Evolutionary conservation across 2,888 invertebrate genomes (phyloP).

Genomic region (Pomacea canaliculata): DNA sequence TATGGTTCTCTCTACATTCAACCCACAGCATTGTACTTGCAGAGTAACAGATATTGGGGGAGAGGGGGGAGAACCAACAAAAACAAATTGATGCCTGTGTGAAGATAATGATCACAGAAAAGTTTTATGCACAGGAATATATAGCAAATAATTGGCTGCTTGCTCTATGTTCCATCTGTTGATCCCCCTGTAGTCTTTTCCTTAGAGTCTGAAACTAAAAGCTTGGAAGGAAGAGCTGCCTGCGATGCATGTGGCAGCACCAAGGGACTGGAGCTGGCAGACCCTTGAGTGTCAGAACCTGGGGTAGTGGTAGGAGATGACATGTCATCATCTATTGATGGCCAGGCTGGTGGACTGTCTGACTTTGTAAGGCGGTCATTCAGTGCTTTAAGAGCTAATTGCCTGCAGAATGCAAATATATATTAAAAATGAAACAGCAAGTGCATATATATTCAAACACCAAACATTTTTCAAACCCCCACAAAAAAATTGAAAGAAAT

Average conservation of each 20-base stretch:
- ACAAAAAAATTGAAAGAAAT: not conserved
- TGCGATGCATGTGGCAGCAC: not conserved
- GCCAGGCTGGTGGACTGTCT: slow-evolving; percentile 58
- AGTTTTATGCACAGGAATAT: not conserved
- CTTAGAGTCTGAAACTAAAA: slow-evolving; percentile 10
- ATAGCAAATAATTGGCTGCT: not conserved
- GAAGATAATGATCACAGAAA: slow-evolving; percentile 1
- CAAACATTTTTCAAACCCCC: not conserved
- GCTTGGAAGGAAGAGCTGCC: not conserved
- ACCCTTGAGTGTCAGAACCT: not conserved
- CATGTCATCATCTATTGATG: slow-evolving; percentile 60
- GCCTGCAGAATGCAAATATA: slow-evolving; percentile 75
- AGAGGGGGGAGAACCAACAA: no score
- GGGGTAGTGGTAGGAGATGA: slow-evolving; percentile 33
- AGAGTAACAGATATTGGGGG: no score
- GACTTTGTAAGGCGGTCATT: slow-evolving; percentile 82
- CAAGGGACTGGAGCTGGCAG: not conserved
- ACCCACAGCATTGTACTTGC: no score
- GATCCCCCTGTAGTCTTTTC: not conserved
- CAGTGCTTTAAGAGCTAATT: slow-evolving; percentile 93
- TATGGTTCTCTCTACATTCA: no score
- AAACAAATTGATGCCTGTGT: no score
- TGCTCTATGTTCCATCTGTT: not conserved
- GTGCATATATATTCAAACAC: not conserved
- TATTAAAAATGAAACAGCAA: not conserved